Conservation (phyloP, 2,797 vertebrate genomes). For the Onychomys leucogaster region DNA sequence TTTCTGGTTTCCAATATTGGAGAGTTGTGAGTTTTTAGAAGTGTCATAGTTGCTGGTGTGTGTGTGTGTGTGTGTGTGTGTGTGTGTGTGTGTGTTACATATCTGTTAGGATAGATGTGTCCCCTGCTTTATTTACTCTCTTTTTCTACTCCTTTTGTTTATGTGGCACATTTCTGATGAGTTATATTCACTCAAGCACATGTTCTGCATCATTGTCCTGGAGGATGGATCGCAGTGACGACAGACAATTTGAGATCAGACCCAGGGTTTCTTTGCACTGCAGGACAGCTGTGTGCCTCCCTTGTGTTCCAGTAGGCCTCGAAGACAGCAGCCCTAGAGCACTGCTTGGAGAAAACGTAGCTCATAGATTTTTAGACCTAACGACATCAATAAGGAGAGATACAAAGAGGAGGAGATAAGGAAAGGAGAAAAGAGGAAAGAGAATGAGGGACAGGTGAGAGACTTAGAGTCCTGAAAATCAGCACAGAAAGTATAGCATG, state of each 20-base stretch:
- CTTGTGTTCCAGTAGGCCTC: not conserved
- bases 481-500: not conserved
- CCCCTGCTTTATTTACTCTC: not conserved
- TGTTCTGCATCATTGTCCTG: fast-evolving
- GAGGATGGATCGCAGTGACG: no score
- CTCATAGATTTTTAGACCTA: not conserved
- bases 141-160: not conserved
- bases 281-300: not conserved
- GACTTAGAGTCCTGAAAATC: not conserved
- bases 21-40: not conserved
- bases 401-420: not conserved
- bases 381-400: not conserved
- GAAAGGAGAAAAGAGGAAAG: no score
- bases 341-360: not conserved
- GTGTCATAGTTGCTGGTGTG: not conserved
- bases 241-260: not conserved
- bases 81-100: not conserved
- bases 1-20: not conserved
- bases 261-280: not conserved
- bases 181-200: not conserved
- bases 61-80: no score
- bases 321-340: not conserved
- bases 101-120: not conserved
- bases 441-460: no score
- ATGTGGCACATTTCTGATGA: not conserved